phyloP scores from a whole-genome alignment of 2,797 vertebrate species.

The Enteromius argenteus region DNA sequence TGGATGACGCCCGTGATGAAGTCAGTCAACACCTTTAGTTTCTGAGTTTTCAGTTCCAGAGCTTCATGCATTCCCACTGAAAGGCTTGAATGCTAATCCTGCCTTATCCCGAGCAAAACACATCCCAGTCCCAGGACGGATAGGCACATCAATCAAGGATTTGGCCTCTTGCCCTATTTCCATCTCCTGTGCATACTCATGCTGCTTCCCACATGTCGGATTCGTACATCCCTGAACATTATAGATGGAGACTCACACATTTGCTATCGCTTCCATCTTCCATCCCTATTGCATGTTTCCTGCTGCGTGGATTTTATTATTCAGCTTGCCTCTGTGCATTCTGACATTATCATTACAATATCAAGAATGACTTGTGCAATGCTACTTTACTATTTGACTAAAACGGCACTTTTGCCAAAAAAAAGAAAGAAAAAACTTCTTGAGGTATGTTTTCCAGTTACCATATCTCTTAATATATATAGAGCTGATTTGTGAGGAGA shows the following conservation, averaged over 20 bases:
- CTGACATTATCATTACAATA: not conserved
- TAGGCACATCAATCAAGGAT: constrained; percentile 55
- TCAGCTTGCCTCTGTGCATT: not conserved
- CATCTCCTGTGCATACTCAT: not conserved
- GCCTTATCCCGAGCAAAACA: constrained; percentile 51
- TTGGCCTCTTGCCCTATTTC: constrained; percentile 3
- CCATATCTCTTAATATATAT: not conserved
- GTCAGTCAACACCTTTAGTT: constrained; percentile 52
- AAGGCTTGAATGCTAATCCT: constrained; percentile 53
- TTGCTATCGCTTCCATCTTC: not conserved
- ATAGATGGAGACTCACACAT: not conserved
- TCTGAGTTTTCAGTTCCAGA: constrained; percentile 45
- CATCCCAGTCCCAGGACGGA: constrained; percentile 44
- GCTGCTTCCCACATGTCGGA: constrained; percentile 1
- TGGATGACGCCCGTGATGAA: constrained; percentile 31
- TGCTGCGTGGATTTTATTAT: not conserved
- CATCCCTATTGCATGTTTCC: not conserved
- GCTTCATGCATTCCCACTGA: constrained; percentile 44
- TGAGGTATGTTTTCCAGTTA: not conserved
- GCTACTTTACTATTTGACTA: not conserved
- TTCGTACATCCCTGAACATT: not conserved
- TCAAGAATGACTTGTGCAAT: not conserved
- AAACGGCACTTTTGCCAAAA: not conserved
- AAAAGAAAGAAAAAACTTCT: not conserved
- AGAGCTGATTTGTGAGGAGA: too few species aligned